phyloP scores from a whole-genome alignment of 2,113 vertebrate genomes.

The Gila orcuttii region DNA sequence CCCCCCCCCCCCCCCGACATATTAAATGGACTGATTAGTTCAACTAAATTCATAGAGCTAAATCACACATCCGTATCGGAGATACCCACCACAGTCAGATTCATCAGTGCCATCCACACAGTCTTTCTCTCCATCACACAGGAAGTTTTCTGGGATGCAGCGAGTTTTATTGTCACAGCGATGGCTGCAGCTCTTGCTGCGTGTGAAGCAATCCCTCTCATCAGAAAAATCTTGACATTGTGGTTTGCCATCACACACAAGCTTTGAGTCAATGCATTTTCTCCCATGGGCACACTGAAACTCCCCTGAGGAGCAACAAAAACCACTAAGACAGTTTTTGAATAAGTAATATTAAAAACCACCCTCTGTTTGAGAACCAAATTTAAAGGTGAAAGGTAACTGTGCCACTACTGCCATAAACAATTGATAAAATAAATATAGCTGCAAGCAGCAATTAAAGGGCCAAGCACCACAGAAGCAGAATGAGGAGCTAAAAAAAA shows the following conservation, averaged over 20 bases:
- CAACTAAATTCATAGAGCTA: neutral
- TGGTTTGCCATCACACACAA: constrained; percentile 79
- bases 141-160: constrained; percentile 82
- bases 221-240: constrained; percentile 86
- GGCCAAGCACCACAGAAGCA: too few relatives aligned
- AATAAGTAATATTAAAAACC: neutral
- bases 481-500: too few relatives aligned
- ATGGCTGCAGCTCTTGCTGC: constrained; percentile 75
- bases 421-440: neutral
- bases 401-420: neutral
- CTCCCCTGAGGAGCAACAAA: constrained; percentile 57
- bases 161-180: constrained; percentile 75
- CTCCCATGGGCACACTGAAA: constrained; percentile 81
- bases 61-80: neutral
- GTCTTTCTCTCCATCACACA: constrained; percentile 85
- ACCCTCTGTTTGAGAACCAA: neutral
- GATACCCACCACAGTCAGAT: constrained; percentile 73
- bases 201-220: constrained; percentile 74
- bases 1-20: too few relatives aligned
- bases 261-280: constrained; percentile 69
- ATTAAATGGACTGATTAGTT: neutral
- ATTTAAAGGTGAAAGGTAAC: neutral
- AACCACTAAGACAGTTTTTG: neutral
- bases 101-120: constrained; percentile 83
- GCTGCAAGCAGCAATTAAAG: too few relatives aligned